Percentiles rank a stretch among this genome's conserved stretches.
Conservation (phyloP, 1,140 invertebrate genomes). For the Apis mellifera region DNA sequence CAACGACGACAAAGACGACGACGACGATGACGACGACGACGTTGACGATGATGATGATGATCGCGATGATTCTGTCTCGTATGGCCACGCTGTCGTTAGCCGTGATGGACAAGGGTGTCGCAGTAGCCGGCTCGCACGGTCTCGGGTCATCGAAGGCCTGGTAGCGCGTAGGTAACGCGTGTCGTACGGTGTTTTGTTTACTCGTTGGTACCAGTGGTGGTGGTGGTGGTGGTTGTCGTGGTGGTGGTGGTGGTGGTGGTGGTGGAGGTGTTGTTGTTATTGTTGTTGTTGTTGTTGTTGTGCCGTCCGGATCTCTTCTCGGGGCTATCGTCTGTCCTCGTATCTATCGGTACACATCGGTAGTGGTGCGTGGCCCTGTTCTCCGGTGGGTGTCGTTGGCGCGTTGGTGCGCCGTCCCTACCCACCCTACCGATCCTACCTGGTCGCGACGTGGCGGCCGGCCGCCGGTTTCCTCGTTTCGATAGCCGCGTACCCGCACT, state of each 20-base stretch:
- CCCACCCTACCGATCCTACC: slow-evolving; percentile 46
- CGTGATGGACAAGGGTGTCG: slow-evolving; percentile 21
- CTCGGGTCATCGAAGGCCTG: slow-evolving; percentile 56
- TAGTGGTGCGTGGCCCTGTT: slow-evolving; percentile 43
- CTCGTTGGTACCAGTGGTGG: slow-evolving; percentile 44
- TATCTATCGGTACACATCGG: slow-evolving; percentile 4
- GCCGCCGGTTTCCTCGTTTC: slow-evolving; percentile 52
- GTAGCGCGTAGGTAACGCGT: slow-evolving; percentile 62
- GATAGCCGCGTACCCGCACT: slow-evolving; percentile 58
- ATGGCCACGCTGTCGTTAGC: slow-evolving; percentile 18
- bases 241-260: too few relatives aligned
- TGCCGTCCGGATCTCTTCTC: slow-evolving; percentile 63
- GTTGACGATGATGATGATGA: neutral
- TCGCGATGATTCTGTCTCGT: slow-evolving; percentile 9
- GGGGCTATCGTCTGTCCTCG: slow-evolving; percentile 28
- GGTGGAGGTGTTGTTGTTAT: too few relatives aligned
- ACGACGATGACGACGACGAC: neutral
- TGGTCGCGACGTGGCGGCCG: slow-evolving; percentile 56
- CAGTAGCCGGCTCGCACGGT: slow-evolving; percentile 48
- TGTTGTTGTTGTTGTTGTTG: slow-evolving; percentile 39
- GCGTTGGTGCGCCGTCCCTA: slow-evolving; percentile 55
- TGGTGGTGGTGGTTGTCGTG: too few relatives aligned
- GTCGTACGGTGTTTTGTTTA: slow-evolving; percentile 31
- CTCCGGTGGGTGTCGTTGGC: slow-evolving; percentile 58
- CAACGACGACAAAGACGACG: neutral